Evolutionary conservation across 2,888 invertebrate species (phyloP).

Genomic region (Lydus trimaculatus): DNA sequence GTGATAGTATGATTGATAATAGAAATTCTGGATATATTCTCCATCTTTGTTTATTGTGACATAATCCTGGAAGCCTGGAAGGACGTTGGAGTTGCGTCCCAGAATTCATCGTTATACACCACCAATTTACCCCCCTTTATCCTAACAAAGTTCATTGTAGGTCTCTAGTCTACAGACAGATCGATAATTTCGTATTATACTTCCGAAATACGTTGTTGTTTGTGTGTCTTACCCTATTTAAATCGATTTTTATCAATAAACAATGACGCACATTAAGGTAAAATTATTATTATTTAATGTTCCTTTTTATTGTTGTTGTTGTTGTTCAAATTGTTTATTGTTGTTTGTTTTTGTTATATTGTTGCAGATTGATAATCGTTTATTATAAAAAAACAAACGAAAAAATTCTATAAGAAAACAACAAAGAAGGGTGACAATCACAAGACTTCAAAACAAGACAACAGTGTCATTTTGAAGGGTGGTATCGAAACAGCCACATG

Average conservation of each 20-base stretch:
- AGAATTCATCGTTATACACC: constrained; percentile 24
- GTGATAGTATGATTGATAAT: background rate
- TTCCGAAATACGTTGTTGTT: constrained; percentile 27
- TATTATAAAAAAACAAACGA: background rate
- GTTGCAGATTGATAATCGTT: constrained; percentile 29
- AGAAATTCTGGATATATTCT: background rate
- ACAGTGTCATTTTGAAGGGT: constrained; percentile 27
- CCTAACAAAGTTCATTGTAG: constrained; percentile 23
- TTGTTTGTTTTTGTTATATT: constrained; percentile 17
- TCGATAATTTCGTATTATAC: constrained; percentile 28
- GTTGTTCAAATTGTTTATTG: constrained; percentile 5
- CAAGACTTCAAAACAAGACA: constrained; percentile 16
- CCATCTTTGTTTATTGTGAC: background rate
- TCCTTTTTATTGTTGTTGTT: constrained; percentile 8
- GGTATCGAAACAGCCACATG: constrained; percentile 66
- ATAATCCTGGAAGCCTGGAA: constrained; percentile 14
- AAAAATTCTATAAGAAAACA: too few relatives aligned
- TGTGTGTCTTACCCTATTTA: constrained; percentile 7
- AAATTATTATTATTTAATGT: constrained; percentile 14
- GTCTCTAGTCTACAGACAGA: constrained; percentile 17
- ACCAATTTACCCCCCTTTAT: constrained; percentile 17
- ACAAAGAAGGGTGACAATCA: background rate
- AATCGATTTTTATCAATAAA: background rate
- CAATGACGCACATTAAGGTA: constrained; percentile 25
- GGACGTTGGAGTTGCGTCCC: constrained; percentile 13